These are phyloP conservation scores for Hipposideros armiger DNA, from an alignment of 2,113 vertebrate genomes.

Conservation along the genomic window DNA sequence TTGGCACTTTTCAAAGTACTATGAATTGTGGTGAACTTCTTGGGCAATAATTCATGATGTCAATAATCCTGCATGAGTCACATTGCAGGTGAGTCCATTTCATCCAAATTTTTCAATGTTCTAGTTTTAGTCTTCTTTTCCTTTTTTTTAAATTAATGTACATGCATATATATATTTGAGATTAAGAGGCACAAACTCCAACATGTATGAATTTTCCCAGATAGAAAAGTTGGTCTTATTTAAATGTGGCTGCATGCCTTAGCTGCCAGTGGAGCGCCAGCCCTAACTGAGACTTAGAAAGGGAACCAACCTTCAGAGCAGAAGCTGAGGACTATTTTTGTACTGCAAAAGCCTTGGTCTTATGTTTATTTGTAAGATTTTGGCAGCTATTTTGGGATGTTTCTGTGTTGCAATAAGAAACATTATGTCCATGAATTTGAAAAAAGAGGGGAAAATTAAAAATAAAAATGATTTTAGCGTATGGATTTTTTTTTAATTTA, in stretches of 20 bases:
- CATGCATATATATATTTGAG: neutral
- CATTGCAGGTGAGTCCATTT: constrained; percentile 76
- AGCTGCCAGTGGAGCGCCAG: neutral
- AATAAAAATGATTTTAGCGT: constrained; percentile 83
- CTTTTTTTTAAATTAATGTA: constrained; percentile 37
- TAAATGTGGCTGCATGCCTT: constrained; percentile 50
- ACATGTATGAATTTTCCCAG: constrained; percentile 67
- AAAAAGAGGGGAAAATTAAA: constrained; percentile 83
- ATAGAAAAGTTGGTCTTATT: constrained; percentile 70
- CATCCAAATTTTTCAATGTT: constrained; percentile 69
- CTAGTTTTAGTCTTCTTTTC: constrained; percentile 63
- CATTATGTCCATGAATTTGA: constrained; percentile 85
- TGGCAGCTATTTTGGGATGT: constrained; percentile 84
- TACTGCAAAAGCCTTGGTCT: constrained; percentile 71
- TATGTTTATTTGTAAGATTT: constrained; percentile 83
- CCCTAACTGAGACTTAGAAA: constrained; percentile 61
- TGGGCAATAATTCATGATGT: neutral
- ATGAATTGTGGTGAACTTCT: constrained; percentile 68
- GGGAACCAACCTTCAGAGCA: constrained; percentile 78
- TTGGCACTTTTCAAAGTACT: constrained; percentile 74
- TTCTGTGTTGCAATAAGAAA: constrained; percentile 84
- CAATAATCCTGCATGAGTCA: constrained; percentile 75
- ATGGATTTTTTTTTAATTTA: constrained; percentile 81
- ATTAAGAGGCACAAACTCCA: constrained; percentile 25
- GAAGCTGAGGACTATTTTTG: constrained; percentile 78